Evolutionary conservation across 2,797 vertebrate species (phyloP).

Genomic region (Smutsia temminckii): DNA sequence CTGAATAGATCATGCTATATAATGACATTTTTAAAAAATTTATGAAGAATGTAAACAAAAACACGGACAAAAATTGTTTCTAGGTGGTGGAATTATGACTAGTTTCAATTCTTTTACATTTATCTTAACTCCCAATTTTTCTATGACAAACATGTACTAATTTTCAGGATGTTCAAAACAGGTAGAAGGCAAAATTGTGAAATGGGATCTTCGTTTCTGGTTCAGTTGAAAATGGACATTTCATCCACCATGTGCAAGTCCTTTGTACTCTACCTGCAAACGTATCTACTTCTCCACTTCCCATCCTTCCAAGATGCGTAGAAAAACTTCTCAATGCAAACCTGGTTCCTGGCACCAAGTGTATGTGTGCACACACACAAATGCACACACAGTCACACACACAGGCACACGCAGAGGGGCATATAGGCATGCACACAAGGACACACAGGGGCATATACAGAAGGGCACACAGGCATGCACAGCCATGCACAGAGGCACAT

Average conservation of each 20-base stretch:
- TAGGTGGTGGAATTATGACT: background rate
- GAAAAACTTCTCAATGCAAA: background rate
- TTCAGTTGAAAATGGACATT: background rate
- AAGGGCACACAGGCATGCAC: background rate
- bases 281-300: background rate
- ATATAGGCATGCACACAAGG: background rate
- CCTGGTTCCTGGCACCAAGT: background rate
- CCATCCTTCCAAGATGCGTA: background rate
- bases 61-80: background rate
- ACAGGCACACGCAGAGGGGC: no score
- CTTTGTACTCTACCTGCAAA: background rate
- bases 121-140: background rate
- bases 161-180: background rate
- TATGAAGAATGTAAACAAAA: background rate
- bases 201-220: background rate
- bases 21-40: background rate
- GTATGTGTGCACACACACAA: fast-evolving
- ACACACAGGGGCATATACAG: no score
- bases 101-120: background rate
- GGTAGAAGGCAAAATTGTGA: background rate
- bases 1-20: background rate
- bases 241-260: background rate
- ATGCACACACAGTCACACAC: no score
- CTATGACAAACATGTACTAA: background rate
- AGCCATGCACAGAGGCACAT: no score